These are phyloP conservation scores for Panulirus ornatus DNA, from an alignment of 1,140 invertebrate genomes.

Conservation along the genomic window DNA sequence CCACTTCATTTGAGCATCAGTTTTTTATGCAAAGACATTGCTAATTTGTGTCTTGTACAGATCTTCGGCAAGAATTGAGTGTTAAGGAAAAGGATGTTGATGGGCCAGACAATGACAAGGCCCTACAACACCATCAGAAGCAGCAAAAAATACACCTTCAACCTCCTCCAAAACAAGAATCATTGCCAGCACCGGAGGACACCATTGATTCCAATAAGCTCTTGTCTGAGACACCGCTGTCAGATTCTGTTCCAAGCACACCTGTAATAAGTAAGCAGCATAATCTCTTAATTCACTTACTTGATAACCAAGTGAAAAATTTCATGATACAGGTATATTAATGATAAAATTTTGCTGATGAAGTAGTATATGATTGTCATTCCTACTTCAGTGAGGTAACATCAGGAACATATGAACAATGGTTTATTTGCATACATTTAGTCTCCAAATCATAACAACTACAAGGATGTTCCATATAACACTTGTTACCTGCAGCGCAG, in stretches of 20 bases:
- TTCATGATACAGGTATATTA: no score
- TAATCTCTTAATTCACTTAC: neutral
- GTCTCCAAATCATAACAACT: no score
- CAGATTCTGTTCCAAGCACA: constrained; percentile 54
- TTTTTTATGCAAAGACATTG: no score
- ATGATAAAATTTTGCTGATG: no score
- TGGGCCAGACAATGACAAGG: constrained; percentile 72
- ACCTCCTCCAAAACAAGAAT: constrained; percentile 51
- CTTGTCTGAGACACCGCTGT: constrained; percentile 62
- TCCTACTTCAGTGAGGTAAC: no score
- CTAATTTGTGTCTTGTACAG: neutral
- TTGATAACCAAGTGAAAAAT: no score
- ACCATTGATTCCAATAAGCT: constrained; percentile 72
- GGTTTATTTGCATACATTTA: no score
- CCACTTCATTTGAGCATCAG: no score
- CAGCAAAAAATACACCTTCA: constrained; percentile 46
- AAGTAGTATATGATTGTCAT: no score
- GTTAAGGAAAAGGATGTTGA: constrained; percentile 50
- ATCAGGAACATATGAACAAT: no score
- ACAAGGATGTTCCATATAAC: no score
- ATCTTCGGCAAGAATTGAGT: constrained; percentile 69
- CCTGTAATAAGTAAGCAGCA: constrained; percentile 50
- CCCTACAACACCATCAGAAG: constrained; percentile 57
- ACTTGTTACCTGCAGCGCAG: no score
- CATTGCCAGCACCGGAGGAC: constrained; percentile 18